These are phyloP conservation scores for Oxygymnocypris stewartii DNA, from an alignment of 2,113 vertebrate species.

Conservation along the genomic window DNA sequence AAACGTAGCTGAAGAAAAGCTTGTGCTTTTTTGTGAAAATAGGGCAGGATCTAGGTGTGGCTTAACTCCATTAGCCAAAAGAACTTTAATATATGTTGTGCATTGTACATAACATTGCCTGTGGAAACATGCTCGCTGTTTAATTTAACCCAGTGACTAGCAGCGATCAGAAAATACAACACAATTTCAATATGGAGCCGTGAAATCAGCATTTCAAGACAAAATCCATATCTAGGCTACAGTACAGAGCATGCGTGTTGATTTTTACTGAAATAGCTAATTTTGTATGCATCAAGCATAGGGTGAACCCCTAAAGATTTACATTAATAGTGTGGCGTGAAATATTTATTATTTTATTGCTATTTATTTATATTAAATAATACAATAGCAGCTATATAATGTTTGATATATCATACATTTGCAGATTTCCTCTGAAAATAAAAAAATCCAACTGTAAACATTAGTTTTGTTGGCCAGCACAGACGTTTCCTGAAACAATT, in stretches of 20 bases:
- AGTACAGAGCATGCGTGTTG: constrained; percentile 54
- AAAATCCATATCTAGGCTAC: constrained; percentile 5
- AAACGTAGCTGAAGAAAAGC: constrained; percentile 66
- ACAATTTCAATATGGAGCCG: constrained; percentile 3
- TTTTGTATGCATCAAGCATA: not conserved
- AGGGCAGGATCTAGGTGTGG: constrained; percentile 76
- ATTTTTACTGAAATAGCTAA: not conserved
- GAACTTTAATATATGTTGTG: constrained; percentile 33
- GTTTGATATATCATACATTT: not conserved
- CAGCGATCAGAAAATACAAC: not conserved
- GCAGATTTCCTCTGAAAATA: not conserved
- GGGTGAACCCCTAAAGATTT: not conserved
- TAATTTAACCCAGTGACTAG: not conserved
- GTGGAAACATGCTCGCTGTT: constrained; percentile 24
- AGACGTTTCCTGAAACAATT: not conserved
- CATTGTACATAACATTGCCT: not conserved
- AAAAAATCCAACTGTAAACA: not conserved
- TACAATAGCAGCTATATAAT: not conserved
- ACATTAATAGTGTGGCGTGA: not conserved
- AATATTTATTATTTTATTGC: too few relatives aligned
- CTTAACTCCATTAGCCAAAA: constrained; percentile 71
- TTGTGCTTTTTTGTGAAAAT: constrained; percentile 62
- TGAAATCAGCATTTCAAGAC: constrained; percentile 31
- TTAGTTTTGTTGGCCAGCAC: not conserved
- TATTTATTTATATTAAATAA: not conserved